Evolutionary conservation across 2,888 invertebrate species (phyloP).

Genomic region (Erebia aethiops): DNA sequence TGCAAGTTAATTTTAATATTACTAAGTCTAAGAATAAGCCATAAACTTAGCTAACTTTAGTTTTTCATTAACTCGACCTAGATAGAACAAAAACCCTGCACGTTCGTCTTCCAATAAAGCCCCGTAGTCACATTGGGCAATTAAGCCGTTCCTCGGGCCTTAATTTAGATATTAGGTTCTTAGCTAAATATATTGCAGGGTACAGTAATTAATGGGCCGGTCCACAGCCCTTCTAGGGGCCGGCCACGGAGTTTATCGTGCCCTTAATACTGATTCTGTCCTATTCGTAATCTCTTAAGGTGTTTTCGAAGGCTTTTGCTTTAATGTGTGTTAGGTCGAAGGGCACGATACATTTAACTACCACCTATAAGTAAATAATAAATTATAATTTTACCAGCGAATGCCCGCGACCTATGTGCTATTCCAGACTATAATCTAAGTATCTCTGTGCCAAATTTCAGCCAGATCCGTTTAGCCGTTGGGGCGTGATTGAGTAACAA

Average conservation of each 20-base stretch:
- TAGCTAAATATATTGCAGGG: constrained; percentile 64
- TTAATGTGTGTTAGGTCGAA: constrained; percentile 12
- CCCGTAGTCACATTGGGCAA: constrained; percentile 58
- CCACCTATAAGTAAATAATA: too few relatives aligned
- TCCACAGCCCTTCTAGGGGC: constrained; percentile 33
- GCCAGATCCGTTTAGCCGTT: too few relatives aligned
- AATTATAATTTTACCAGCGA: too few relatives aligned
- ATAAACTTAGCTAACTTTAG: neutral
- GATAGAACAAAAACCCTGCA: constrained; percentile 1
- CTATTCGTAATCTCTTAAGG: constrained; percentile 37
- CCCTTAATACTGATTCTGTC: constrained; percentile 34
- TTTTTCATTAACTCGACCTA: constrained; percentile 12
- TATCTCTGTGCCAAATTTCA: too few relatives aligned
- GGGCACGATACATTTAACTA: constrained; percentile 1
- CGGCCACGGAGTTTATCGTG: constrained; percentile 36
- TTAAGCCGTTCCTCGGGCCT: constrained; percentile 62
- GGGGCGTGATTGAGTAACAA: too few relatives aligned
- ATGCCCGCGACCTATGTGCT: too few relatives aligned
- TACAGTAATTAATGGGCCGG: constrained; percentile 59
- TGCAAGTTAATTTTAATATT: too few relatives aligned
- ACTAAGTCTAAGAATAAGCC: too few relatives aligned
- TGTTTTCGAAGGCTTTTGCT: constrained; percentile 27
- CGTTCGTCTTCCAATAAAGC: constrained; percentile 25
- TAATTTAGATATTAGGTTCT: constrained; percentile 71
- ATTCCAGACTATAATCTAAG: too few relatives aligned